Conservation (phyloP, 1,140 invertebrate species). For the Hylaeus volcanicus region DNA sequence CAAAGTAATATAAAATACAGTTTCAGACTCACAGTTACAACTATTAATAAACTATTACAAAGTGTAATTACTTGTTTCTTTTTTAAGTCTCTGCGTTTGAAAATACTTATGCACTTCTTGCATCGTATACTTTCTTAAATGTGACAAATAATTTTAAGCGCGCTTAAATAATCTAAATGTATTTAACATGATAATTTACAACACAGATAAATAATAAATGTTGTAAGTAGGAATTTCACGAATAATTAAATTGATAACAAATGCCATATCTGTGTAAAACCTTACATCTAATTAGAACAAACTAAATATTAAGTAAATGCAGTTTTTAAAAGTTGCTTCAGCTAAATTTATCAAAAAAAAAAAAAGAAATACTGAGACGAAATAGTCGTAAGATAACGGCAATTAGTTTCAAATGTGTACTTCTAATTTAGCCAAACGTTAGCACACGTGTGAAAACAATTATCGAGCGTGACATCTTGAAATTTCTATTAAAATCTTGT, state of each 20-base stretch:
- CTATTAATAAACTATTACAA: conserved; percentile 22
- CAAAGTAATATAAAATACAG: conserved; percentile 48
- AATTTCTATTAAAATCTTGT: conserved; percentile 11
- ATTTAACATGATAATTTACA: conserved; percentile 14
- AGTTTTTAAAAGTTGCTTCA: conserved; percentile 1
- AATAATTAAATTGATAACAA: conserved; percentile 28
- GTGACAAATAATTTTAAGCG: conserved; percentile 2
- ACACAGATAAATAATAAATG: not conserved
- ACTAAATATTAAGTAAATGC: conserved; percentile 35
- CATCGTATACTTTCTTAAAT: conserved; percentile 11
- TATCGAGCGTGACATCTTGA: not conserved
- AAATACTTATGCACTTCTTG: not conserved
- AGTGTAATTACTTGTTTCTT: not conserved
- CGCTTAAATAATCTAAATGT: conserved; percentile 25
- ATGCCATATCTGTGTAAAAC: conserved; percentile 2
- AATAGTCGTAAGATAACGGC: not conserved
- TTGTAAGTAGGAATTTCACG: conserved; percentile 19
- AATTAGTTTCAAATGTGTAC: not conserved
- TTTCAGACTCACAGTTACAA: conserved; percentile 26
- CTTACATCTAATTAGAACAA: conserved; percentile 9
- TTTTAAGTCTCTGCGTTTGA: not conserved
- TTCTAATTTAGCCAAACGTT: not conserved
- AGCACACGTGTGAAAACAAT: conserved; percentile 12
- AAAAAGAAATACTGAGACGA: not conserved
- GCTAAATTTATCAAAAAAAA: not conserved